Base-by-base conservation (phyloP, 2,888 invertebrate genomes). In the Marronus borbonicus region DNA sequence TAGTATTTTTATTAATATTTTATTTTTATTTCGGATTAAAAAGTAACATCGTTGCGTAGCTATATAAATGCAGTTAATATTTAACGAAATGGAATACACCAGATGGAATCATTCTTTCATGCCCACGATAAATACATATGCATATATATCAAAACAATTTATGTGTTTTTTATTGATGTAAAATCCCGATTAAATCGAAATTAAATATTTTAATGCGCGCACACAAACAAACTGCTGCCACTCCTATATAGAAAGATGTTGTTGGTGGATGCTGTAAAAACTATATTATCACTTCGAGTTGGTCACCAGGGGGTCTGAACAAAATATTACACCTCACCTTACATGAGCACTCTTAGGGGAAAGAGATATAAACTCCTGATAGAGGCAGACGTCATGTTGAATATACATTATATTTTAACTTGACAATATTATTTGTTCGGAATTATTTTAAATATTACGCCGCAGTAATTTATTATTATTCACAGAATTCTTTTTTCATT, bases 241-340 rank as follows among this genome's bases (percentile, higher is more conserved):
- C 86, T 85, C 86, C 86, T 85, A 81, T 77, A 50, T 70, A 52
- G 64, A 49, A 76, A 62, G 62, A 76, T 50, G 79, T 75, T 82
- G 82, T 83, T 82, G 84, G 83, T 84, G 82, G 83, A 84, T 82
- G 85, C 86, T 84, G 85, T 86, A 86, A 87, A 87, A 87, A 87
- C 86, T 87, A 87, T 87, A 87, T 87, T 87, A 87, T 87, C 87
- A 87, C 87, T 86, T 86, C 86, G 84, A 84, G 83, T 84, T 80
- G 80, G 82, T 77, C 87, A 83, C 84, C 87, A 83, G 87, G 87
- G 84, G 85, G 84, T 82, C 83, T 69, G 83, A 82, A 86, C 86
- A 84, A 87, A 86, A 87, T 87, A 87, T 86, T 86, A 84, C 85
- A 84, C 82, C 80, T 80, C 80, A 81, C 80, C 82, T 79, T 80